These are phyloP conservation scores for Epinotia bilunana DNA, from an alignment of 2,888 invertebrate species.

Conservation along the genomic window DNA sequence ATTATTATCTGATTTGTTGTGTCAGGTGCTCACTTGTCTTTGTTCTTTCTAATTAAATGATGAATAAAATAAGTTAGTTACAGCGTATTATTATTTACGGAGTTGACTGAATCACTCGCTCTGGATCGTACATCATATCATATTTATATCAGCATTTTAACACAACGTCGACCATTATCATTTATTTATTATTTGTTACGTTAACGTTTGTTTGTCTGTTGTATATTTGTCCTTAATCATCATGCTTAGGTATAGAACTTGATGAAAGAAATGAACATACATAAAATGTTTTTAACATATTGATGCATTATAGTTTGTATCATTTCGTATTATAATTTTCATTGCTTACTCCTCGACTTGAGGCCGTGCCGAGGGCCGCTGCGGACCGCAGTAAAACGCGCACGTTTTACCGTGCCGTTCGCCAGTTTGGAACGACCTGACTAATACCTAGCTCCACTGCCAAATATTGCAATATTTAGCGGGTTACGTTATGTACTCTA, in stretches of 20 bases:
- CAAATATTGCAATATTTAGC: conserved; percentile 57
- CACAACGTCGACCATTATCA: conserved; percentile 22
- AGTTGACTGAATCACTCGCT: conserved; percentile 2
- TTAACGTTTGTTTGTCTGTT: conserved; percentile 38
- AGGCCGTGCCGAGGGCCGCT: conserved; percentile 24
- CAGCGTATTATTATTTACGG: neutral
- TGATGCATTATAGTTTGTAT: conserved; percentile 53
- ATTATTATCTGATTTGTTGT: conserved; percentile 23
- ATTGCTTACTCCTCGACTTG: conserved; percentile 63
- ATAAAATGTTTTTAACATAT: conserved; percentile 20
- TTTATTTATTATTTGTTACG: conserved; percentile 40
- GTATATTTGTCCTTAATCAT: conserved; percentile 35
- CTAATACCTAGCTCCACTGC: conserved; percentile 45
- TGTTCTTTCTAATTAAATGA: neutral
- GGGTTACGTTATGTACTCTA: conserved; percentile 59
- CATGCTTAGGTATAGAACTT: conserved; percentile 31
- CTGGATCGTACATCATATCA: conserved; percentile 27
- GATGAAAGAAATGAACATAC: conserved; percentile 31
- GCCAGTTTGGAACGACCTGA: conserved; percentile 3
- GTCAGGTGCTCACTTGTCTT: conserved; percentile 9
- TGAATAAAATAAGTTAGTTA: conserved; percentile 3
- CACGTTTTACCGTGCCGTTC: neutral
- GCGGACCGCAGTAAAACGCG: neutral
- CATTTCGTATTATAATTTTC: conserved; percentile 56
- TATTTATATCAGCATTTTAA: conserved; percentile 29